Evolutionary conservation across 2,888 invertebrate species (phyloP), one percentile per base, ranked within the genome.

Genomic region (Caradrina kadenii): DNA sequence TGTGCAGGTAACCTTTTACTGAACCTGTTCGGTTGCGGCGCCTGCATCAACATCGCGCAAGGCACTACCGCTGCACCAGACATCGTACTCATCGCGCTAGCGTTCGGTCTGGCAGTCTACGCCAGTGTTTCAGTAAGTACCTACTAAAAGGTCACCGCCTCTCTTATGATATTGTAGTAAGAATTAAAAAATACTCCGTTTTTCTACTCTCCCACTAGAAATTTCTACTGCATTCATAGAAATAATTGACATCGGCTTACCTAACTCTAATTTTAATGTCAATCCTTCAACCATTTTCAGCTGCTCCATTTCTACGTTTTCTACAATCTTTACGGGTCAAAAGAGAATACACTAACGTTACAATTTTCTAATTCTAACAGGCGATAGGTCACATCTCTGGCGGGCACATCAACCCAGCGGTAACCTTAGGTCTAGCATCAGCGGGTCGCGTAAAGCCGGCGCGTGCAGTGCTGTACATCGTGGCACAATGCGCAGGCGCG

Each of bases 341-440:
- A 56, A 17, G 21, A 4, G 21, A 7, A 13, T 13, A 48, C 15
- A 11, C 53, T 73, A 22, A 73, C 15, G 0, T 8, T 50, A 2
- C 3, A 65, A 71, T 66, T 66, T 13, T 4, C 67, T 13, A 17
- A 45, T 6, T 45, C 45, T 55, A 73, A 62, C 93, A 98, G 98
- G 96, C 97, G 62, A 96, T 98, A 82, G 98, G 98, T 5, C 98
- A 98, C 93, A 96, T 98, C 63, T 98, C 98, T 69, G 99, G 99
- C 2, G 98, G 98, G 13, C 99, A 99, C 93, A 96, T 99, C 74
- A 99, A 99, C 96, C 99, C 99, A 1, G 99, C 99, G 0, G 98
- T 99, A 53, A 99, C 99, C 6, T 91, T 96, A 21, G 98, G 98
- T 1, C 96, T 99, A 93, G 93, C 98, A 64, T 97, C 97, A 15